Evolutionary conservation across 2,113 vertebrate genomes (phyloP).

Genomic region (Macaca mulatta): DNA sequence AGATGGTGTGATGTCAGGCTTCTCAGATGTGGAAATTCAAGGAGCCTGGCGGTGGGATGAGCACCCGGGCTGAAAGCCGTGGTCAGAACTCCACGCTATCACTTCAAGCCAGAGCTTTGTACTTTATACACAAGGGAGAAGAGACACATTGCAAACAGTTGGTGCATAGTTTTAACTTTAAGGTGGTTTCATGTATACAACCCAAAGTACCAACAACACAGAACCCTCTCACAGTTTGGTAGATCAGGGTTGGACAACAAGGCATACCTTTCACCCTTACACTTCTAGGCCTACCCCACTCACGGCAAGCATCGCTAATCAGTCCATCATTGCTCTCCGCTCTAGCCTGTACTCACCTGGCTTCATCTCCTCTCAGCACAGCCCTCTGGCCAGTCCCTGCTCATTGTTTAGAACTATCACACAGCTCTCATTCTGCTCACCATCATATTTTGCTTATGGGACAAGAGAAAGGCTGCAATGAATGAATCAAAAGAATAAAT

Average conservation of each 20-base stretch:
- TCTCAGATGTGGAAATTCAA: neutral
- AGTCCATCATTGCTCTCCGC: neutral
- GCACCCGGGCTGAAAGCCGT: neutral
- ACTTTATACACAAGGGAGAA: neutral
- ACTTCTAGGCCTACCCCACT: neutral
- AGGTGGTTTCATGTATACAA: neutral
- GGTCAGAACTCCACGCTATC: neutral
- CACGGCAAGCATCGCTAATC: neutral
- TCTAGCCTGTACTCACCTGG: neutral
- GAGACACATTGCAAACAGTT: neutral
- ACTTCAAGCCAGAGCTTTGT: neutral
- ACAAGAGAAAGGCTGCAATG: neutral
- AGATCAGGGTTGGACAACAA: rapidly evolving
- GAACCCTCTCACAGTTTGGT: neutral
- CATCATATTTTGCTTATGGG: neutral
- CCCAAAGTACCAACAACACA: neutral
- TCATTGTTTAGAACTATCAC: neutral
- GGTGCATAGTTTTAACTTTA: neutral
- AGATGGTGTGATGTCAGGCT: neutral
- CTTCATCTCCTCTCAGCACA: too few relatives aligned
- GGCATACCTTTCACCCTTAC: neutral
- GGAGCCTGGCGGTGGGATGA: neutral
- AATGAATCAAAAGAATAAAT: neutral
- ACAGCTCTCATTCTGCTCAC: neutral
- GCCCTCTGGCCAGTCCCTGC: neutral